These are phyloP conservation scores for Phyllotreta cruciferae DNA, from an alignment of 2,888 invertebrate species.

Conservation along the genomic window DNA sequence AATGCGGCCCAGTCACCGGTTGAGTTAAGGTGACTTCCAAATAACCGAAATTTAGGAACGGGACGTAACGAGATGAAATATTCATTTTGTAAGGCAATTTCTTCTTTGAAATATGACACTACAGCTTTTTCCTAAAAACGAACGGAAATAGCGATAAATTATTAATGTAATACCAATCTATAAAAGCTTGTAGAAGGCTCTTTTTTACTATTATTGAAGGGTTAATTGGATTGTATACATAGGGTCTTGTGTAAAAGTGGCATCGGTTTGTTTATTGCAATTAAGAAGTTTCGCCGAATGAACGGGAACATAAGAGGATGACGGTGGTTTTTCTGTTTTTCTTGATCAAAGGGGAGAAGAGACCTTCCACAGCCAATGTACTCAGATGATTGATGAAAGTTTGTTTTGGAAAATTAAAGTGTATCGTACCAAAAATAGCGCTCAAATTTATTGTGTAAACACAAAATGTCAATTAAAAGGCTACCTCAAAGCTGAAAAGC, in stretches of 20 bases:
- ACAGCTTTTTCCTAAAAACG: too few relatives aligned
- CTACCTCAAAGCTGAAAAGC: constrained; percentile 34
- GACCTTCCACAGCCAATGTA: constrained; percentile 29
- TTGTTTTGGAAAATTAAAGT: constrained; percentile 39
- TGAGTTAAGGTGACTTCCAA: constrained; percentile 24
- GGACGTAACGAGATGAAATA: constrained; percentile 24
- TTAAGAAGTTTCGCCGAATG: constrained; percentile 10
- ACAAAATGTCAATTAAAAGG: constrained; percentile 42
- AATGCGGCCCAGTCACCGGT: constrained; percentile 21
- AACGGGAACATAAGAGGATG: constrained; percentile 3
- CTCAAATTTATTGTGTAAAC: constrained; percentile 42
- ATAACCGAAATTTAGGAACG: constrained; percentile 24
- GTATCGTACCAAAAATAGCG: constrained; percentile 38
- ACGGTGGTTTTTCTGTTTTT: constrained; percentile 24
- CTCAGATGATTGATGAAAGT: constrained; percentile 37
- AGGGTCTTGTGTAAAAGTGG: background rate
- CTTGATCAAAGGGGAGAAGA: constrained; percentile 28
- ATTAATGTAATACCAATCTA: too few relatives aligned
- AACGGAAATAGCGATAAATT: too few relatives aligned
- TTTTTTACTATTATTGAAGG: too few relatives aligned
- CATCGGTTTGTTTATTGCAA: constrained; percentile 25
- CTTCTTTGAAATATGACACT: constrained; percentile 2
- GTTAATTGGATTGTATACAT: background rate
- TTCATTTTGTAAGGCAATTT: constrained; percentile 12
- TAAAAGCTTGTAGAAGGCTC: too few relatives aligned